Percentiles rank a stretch among this genome's conserved stretches.
Conservation (phyloP, 92 coral and sea anemone genomes). For the Virgularia gustaviana region DNA sequence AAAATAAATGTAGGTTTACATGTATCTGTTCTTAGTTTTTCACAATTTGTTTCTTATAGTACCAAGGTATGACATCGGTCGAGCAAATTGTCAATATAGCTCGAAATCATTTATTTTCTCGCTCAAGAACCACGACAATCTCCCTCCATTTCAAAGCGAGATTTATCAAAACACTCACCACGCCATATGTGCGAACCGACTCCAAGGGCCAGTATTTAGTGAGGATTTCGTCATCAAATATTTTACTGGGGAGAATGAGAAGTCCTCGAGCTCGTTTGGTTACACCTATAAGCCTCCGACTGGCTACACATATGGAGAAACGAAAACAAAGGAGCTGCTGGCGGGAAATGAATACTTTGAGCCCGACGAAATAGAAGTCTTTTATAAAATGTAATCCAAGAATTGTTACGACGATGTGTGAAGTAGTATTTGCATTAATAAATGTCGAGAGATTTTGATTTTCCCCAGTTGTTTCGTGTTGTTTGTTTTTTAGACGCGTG, state of each 20-base stretch:
- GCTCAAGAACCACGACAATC: conserved; percentile 15
- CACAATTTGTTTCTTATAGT: too few relatives aligned
- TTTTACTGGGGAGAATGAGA: conserved; percentile 7
- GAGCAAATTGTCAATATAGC: conserved; percentile 2
- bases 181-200: conserved; percentile 8
- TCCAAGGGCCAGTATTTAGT: conserved; percentile 11
- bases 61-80: too few relatives aligned
- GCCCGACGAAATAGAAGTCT: conserved; percentile 30
- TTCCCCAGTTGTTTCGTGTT: too few relatives aligned
- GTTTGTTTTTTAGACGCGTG: too few relatives aligned
- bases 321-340: neutral
- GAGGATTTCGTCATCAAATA: conserved; percentile 1
- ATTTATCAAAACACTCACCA: neutral
- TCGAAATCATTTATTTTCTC: conserved; percentile 25
- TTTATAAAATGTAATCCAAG: conserved; percentile 1
- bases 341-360: conserved; percentile 13
- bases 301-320: conserved; percentile 8
- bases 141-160: conserved; percentile 16
- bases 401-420: too few relatives aligned
- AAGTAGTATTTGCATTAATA: too few relatives aligned
- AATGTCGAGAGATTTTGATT: too few relatives aligned
- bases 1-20: too few relatives aligned
- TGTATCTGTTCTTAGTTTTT: too few relatives aligned
- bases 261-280: conserved; percentile 20
- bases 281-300: conserved; percentile 17